Evolutionary conservation across 92 coral and sea anemone genomes (phyloP).

Genomic region (Porites divaricata): DNA sequence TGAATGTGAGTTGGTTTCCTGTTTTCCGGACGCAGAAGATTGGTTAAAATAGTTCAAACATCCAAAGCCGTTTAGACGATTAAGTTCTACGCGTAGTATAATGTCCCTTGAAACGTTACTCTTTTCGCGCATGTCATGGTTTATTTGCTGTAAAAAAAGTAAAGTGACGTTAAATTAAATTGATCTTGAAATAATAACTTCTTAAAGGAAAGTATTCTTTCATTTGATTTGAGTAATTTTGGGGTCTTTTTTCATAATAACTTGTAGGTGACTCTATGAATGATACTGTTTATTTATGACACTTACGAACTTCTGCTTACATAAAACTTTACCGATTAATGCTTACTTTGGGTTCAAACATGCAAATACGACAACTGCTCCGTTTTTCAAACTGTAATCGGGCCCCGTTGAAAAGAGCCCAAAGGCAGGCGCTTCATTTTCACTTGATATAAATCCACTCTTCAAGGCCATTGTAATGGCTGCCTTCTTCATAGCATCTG

Average conservation of each 20-base stretch:
- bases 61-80: not conserved
- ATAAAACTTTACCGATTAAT: not conserved
- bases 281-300: not conserved
- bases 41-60: not conserved
- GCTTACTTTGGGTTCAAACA: constrained; percentile 67
- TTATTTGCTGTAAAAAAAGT: constrained; percentile 7
- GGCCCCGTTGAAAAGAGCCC: constrained; percentile 80
- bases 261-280: not conserved
- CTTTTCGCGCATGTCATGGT: not conserved
- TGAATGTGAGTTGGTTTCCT: too few relatives aligned
- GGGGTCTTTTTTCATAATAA: not conserved
- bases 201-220: not conserved
- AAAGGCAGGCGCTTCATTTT: constrained; percentile 69
- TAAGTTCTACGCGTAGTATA: not conserved
- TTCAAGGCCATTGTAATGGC: constrained; percentile 83
- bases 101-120: not conserved
- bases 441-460: constrained; percentile 68
- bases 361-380: constrained; percentile 77
- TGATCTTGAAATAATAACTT: not conserved
- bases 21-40: too few relatives aligned
- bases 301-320: not conserved
- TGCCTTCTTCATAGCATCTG: constrained; percentile 82
- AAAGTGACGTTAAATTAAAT: not conserved
- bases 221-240: not conserved
- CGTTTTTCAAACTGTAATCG: constrained; percentile 67